Evolutionary conservation across 2,888 invertebrate genomes (phyloP), one percentile per base, ranked within the genome.

Genomic region (Gasteruption jaculator): DNA sequence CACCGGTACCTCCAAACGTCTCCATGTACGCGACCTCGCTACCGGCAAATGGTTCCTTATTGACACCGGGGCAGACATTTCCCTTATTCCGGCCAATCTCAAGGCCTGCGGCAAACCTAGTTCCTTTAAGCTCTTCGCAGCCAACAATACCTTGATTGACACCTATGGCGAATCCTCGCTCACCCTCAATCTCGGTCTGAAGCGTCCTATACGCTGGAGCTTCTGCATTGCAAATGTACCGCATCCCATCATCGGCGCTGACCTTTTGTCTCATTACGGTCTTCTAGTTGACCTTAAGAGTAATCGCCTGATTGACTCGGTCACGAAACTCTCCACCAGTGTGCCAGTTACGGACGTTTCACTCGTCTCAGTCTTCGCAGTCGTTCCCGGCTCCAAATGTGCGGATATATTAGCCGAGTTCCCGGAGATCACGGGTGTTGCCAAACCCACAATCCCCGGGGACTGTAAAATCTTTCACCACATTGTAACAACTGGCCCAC

Each of bases 401-500:
- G 34, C 34, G 10, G 7, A 22, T 12, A 15, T 39, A 4, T n/a
- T 47, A 4, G 26, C 7, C 5, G 36, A 39, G 3, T 43, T 38
- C 33, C 27, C 16, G 16, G 27, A 12, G 8, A 32, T 45, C 22
- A n/a, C 33, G 5, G 34, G 21, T 5, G 4, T 22, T 11, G 18
- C 33, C 12, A 11, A 18, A 29, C 19, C 7, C 31, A 30, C n/a
- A 2, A 15, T 18, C 6, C 39, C 34, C 3, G 15, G 15, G 10
- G 16, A 12, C 6, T 15, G n/a, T n/a, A n/a, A n/a, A n/a, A 53
- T 60, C 1, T 15, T 14, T 1, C 65, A 63, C 39, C 48, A 53
- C 26, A 63, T 66, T 2, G 50, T 56, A 40, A 64, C 66, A 4
- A 46, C 51, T 0, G 67, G 65, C 8, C 58, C 61, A 20, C 63